Evolutionary conservation across 2,113 vertebrate genomes (phyloP).

Genomic region (Megaceryle torquata): DNA sequence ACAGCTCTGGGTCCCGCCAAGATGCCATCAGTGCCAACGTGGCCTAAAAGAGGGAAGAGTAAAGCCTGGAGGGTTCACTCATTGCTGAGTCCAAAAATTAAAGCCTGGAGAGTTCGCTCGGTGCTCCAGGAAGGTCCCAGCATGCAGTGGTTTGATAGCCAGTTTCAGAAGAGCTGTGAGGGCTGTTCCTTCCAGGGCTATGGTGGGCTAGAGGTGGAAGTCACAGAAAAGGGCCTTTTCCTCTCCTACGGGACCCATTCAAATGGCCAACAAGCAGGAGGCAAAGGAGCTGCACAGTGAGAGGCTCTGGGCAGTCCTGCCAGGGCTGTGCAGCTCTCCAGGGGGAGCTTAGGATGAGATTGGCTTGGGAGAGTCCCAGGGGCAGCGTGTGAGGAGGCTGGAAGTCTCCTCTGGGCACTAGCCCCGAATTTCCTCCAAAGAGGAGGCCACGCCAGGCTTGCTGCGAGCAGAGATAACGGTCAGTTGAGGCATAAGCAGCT

Average conservation of each 20-base stretch:
- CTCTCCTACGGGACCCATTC: no score
- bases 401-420: neutral
- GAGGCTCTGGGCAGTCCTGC: neutral
- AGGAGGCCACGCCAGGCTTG: neutral
- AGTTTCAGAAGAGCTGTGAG: neutral
- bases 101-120: neutral
- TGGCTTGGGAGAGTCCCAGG: neutral
- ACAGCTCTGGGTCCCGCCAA: neutral
- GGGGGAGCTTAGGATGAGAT: neutral
- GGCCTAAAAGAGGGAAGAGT: neutral
- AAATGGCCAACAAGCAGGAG: neutral
- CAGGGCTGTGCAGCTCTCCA: rapidly evolving
- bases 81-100: no score
- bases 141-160: rapidly evolving
- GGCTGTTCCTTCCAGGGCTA: neutral
- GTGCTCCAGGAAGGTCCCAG: neutral
- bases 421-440: neutral
- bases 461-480: neutral
- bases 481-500: neutral
- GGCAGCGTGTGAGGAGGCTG: rapidly evolving
- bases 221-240: rapidly evolving
- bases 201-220: neutral
- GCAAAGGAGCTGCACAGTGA: no score
- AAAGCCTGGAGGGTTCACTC: neutral
- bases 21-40: neutral